A percentile compares a stretch with the other conserved stretches of the same genome.
phyloP scores from a whole-genome alignment of 2,888 invertebrate genomes.

The Tetropium fuscum region DNA sequence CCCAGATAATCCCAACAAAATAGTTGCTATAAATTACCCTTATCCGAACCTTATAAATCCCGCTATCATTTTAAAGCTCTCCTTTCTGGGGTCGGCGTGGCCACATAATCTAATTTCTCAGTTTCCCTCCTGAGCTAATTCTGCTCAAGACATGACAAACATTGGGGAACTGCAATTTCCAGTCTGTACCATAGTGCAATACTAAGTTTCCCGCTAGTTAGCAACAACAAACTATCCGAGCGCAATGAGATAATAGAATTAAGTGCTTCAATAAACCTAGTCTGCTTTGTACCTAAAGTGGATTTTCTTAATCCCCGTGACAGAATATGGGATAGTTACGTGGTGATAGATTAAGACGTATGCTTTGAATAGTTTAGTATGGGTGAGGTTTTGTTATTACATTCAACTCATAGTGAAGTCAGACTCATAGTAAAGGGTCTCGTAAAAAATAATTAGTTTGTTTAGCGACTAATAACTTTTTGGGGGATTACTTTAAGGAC shows the following conservation, averaged over 20 bases:
- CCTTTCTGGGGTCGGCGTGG: conserved; percentile 5
- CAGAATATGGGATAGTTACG: not conserved
- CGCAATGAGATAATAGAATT: conserved; percentile 39
- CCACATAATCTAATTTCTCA: conserved; percentile 42
- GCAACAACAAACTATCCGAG: conserved; percentile 37
- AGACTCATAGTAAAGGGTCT: too few species aligned
- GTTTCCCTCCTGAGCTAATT: conserved; percentile 42
- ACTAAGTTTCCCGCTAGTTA: conserved; percentile 37
- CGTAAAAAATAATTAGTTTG: too few species aligned
- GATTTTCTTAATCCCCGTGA: not conserved
- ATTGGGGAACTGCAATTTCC: conserved; percentile 45
- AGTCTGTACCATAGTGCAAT: conserved; percentile 33
- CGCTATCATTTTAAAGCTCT: not conserved
- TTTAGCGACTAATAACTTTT: too few species aligned
- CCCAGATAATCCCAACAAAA: conserved; percentile 4
- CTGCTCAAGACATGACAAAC: conserved; percentile 46
- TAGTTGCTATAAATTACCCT: conserved; percentile 4
- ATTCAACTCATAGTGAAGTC: too few species aligned
- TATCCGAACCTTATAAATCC: not conserved
- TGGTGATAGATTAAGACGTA: too few species aligned
- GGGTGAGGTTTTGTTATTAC: too few species aligned
- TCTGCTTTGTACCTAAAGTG: conserved; percentile 2
- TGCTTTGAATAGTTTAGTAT: too few species aligned
- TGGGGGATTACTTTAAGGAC: too few species aligned
- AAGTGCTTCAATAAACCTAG: conserved; percentile 24